These are phyloP conservation scores for Elymnias hypermnestra DNA, from an alignment of 1,140 invertebrate species.

Conservation along the genomic window DNA sequence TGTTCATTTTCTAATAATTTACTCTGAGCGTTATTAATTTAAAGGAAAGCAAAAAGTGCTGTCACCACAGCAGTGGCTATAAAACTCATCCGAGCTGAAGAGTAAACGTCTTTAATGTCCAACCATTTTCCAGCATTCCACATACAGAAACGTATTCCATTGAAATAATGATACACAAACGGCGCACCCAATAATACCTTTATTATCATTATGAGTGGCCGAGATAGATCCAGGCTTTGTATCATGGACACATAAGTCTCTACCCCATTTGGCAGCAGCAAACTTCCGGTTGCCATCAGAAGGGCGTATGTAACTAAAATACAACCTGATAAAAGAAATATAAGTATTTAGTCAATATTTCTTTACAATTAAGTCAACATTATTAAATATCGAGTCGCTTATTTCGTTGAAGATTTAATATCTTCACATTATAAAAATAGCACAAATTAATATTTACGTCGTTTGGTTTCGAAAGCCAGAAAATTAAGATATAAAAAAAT, in stretches of 20 bases:
- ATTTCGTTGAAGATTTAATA: no score
- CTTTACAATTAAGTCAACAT: no score
- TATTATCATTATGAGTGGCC: slow-evolving; percentile 26
- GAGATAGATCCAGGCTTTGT: slow-evolving; percentile 45
- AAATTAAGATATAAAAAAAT: no score
- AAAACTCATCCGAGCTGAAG: slow-evolving; percentile 26
- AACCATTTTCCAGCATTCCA: slow-evolving; percentile 41
- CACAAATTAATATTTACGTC: no score
- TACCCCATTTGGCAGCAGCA: slow-evolving; percentile 49
- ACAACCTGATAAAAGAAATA: slow-evolving; percentile 35
- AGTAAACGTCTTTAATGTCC: slow-evolving; percentile 36
- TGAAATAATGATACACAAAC: slow-evolving; percentile 49
- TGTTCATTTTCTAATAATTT: no score
- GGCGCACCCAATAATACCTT: slow-evolving; percentile 38
- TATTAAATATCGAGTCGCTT: no score
- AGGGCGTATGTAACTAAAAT: slow-evolving; percentile 35
- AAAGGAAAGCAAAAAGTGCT: slow-evolving; percentile 32
- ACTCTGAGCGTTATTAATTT: no score
- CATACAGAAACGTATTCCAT: slow-evolving; percentile 39
- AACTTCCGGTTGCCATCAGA: slow-evolving; percentile 29
- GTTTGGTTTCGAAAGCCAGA: no score
- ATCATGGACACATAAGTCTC: slow-evolving; percentile 54
- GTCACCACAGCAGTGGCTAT: slow-evolving; percentile 24
- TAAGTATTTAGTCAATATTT: no score
- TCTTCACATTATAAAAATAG: no score